A percentile compares a stretch with the other conserved stretches of the same genome.
phyloP scores from a whole-genome alignment of 1,140 invertebrate species.

The Trissolcus basalis region DNA sequence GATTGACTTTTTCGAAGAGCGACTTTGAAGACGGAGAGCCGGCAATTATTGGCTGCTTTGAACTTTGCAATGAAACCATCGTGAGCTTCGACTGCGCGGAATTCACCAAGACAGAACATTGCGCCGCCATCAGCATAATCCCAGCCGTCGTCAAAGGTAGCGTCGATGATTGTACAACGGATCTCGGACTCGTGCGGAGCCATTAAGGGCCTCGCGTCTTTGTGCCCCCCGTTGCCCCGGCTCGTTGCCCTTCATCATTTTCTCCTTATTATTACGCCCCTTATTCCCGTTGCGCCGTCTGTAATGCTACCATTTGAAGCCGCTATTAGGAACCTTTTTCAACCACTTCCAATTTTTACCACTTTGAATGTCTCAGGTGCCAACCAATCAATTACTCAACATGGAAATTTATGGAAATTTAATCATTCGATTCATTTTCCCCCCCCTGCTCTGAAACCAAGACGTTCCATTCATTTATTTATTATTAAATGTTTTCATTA shows the following conservation, averaged over 20 bases:
- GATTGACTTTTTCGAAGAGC: neutral
- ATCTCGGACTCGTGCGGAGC: constrained; percentile 28
- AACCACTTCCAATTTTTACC: constrained; percentile 24
- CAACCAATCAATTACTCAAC: constrained; percentile 29
- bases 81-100: constrained; percentile 11
- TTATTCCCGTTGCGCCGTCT: constrained; percentile 33
- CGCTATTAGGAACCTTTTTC: constrained; percentile 50
- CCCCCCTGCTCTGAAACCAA: too few species aligned
- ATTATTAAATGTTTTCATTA: too few species aligned
- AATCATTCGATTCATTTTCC: too few species aligned
- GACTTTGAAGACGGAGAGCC: neutral
- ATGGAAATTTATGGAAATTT: too few species aligned
- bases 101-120: constrained; percentile 21
- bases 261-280: constrained; percentile 55
- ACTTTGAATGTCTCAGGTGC: constrained; percentile 33
- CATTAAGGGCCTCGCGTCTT: constrained; percentile 33
- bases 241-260: constrained; percentile 38
- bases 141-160: constrained; percentile 38
- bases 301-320: constrained; percentile 47
- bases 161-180: constrained; percentile 45
- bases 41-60: constrained; percentile 19
- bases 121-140: constrained; percentile 35
- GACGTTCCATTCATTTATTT: too few species aligned
- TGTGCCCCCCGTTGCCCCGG: constrained; percentile 2
- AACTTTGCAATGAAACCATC: constrained; percentile 18